Conservation (phyloP, 30 jellyfish, hydroid and myxozoan genomes). For the Nemopilema nomurai region DNA sequence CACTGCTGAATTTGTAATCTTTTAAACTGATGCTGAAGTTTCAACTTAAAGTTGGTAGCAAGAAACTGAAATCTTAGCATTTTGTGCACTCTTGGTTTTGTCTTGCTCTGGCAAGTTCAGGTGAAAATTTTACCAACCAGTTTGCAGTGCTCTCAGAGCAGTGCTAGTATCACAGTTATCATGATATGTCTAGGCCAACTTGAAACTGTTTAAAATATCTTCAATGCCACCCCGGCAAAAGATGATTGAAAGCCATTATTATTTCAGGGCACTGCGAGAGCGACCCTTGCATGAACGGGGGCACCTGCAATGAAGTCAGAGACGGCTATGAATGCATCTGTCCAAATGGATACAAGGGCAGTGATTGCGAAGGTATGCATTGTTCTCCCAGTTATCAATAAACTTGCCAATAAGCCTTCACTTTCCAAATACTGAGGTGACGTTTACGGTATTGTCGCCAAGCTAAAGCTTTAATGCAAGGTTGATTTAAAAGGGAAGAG, state of each 20-base stretch:
- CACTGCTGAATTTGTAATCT: no score
- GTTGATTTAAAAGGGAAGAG: no score
- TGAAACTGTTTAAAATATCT: no score
- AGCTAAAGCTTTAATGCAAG: no score
- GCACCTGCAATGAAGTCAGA: constrained; percentile 93
- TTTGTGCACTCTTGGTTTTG: background rate
- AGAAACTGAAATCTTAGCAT: background rate
- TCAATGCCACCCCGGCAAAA: background rate
- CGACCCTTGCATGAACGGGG: constrained; percentile 98
- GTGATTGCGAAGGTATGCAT: constrained; percentile 90
- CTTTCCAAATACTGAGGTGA: no score
- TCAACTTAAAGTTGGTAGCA: background rate
- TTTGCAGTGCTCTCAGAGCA: no score
- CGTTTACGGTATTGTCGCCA: no score
- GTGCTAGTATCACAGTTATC: no score
- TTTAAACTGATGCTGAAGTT: no score
- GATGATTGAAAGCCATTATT: background rate
- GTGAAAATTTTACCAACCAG: no score
- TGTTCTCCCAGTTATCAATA: background rate
- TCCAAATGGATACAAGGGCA: constrained; percentile 93
- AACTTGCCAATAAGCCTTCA: background rate
- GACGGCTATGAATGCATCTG: constrained; percentile 95
- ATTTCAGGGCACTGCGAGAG: constrained; percentile 88
- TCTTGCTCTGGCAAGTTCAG: no score
- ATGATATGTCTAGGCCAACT: no score